Evolutionary conservation across 2,113 vertebrate species (phyloP).

Genomic region (Elanoides forficatus): DNA sequence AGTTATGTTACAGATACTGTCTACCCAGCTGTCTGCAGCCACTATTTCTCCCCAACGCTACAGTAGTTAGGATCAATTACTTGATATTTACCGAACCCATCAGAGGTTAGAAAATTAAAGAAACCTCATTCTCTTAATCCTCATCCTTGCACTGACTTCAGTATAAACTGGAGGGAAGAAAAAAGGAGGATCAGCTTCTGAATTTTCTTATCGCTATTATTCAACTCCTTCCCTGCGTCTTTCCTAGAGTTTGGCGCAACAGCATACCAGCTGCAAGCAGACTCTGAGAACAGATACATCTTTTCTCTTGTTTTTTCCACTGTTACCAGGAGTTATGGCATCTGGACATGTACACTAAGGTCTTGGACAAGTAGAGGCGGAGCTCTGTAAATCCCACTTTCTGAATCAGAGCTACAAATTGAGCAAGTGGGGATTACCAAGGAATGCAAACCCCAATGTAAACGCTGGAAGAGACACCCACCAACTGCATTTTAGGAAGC

Average conservation of each 20-base stretch:
- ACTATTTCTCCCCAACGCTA: neutral
- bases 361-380: neutral
- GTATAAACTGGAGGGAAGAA: neutral
- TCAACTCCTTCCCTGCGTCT: neutral
- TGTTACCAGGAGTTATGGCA: neutral
- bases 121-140: neutral
- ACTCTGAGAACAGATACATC: neutral
- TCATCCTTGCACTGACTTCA: neutral
- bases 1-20: accelerated
- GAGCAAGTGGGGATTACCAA: neutral
- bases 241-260: neutral
- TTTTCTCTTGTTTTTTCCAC: neutral
- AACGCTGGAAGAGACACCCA: neutral
- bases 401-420: neutral
- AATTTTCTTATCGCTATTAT: neutral
- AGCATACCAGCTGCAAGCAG: neutral
- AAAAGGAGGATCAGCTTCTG: neutral
- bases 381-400: neutral
- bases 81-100: neutral
- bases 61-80: accelerated
- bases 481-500: neutral
- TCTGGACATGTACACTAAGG: neutral
- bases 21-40: neutral
- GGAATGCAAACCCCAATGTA: neutral
- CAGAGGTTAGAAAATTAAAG: neutral